A percentile compares a stretch with the other conserved stretches of the same genome.
Conservation (phyloP, 2,888 invertebrate species). For the Calameuta pallipes region DNA sequence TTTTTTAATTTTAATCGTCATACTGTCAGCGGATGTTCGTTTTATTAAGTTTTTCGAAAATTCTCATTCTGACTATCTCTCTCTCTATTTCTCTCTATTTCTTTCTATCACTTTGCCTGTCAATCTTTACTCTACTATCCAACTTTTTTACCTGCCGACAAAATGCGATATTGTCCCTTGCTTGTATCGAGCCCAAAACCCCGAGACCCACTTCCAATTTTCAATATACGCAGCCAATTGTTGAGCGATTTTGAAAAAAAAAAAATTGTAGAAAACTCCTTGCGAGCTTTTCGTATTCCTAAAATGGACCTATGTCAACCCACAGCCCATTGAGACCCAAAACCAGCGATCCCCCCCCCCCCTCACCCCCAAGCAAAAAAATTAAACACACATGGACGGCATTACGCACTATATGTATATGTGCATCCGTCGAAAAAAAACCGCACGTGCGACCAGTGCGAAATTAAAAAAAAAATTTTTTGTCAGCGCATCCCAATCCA, state of each 20-base stretch:
- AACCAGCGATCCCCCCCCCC: neutral
- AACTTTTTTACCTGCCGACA: neutral
- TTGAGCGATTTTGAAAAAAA: neutral
- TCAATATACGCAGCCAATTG: neutral
- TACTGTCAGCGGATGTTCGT: neutral
- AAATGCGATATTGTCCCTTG: neutral
- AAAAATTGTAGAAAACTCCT: neutral
- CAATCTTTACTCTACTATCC: slow-evolving; percentile 18
- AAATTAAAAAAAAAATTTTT: neutral
- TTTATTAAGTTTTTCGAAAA: neutral
- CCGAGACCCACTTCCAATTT: neutral
- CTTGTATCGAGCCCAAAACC: neutral
- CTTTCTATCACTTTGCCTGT: slow-evolving; percentile 39
- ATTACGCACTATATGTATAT: neutral
- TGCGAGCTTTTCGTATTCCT: neutral
- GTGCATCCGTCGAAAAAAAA: neutral
- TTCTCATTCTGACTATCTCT: slow-evolving; percentile 41
- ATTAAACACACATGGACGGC: neutral
- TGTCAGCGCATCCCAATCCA: neutral
- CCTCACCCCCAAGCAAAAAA: neutral
- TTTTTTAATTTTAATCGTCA: neutral
- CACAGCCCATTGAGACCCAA: neutral
- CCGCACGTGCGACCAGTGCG: neutral
- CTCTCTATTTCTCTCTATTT: slow-evolving; percentile 59
- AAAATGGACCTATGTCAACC: neutral